These are phyloP conservation scores for Microvelia longipes DNA, from an alignment of 1,140 invertebrate species.

Conservation along the genomic window DNA sequence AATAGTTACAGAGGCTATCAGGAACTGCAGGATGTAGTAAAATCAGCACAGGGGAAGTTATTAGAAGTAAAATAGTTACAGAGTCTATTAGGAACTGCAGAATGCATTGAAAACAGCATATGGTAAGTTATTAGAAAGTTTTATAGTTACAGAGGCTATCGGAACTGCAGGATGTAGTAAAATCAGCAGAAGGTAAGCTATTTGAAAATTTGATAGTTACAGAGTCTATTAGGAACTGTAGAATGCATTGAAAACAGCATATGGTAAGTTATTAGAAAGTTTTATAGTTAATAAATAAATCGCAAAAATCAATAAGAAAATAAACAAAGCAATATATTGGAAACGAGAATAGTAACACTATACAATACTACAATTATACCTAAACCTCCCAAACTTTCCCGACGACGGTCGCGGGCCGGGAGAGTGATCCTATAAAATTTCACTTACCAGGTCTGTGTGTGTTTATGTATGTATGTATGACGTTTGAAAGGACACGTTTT, in stretches of 20 bases:
- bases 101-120: neutral
- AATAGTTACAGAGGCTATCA: conserved; percentile 7
- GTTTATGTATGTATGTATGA: too few species aligned
- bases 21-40: conserved; percentile 4
- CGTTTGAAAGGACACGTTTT: too few species aligned
- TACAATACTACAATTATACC: too few species aligned
- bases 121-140: conserved; percentile 2
- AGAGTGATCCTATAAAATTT: too few species aligned
- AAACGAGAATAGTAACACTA: too few species aligned
- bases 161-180: conserved; percentile 4
- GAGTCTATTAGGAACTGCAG: neutral
- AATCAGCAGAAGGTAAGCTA: conserved; percentile 16
- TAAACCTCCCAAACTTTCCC: too few species aligned
- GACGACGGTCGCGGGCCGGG: too few species aligned
- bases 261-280: neutral
- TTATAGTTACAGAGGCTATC: conserved; percentile 7
- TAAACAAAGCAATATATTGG: too few species aligned
- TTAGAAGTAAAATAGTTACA: conserved; percentile 7
- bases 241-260: neutral
- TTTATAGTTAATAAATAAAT: conserved; percentile 8
- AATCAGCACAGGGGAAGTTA: conserved; percentile 16
- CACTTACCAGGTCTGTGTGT: too few species aligned
- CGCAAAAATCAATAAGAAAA: conserved; percentile 6
- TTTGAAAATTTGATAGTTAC: conserved; percentile 8
- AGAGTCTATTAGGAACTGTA: neutral